These are phyloP conservation scores for Furcifer pardalis DNA, from an alignment of 2,797 vertebrate genomes.

Conservation along the genomic window DNA sequence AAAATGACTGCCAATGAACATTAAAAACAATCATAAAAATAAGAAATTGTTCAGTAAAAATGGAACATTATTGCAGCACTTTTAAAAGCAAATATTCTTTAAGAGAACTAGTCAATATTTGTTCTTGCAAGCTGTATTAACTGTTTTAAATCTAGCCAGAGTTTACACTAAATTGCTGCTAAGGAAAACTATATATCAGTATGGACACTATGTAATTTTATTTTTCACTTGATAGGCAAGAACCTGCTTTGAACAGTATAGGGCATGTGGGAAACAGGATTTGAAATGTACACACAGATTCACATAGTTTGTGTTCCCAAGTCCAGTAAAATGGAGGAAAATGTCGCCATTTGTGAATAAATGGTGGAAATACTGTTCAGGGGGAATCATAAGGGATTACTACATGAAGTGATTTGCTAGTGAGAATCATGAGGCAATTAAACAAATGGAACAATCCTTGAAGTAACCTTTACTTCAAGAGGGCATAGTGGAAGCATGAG, in stretches of 20 bases:
- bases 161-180: not conserved
- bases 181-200: not conserved
- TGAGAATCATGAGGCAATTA: not conserved
- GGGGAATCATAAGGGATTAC: not conserved
- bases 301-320: not conserved
- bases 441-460: not conserved
- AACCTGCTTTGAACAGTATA: not conserved
- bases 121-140: slow-evolving; percentile 42
- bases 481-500: not conserved
- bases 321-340: not conserved
- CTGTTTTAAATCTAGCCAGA: not conserved
- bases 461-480: not conserved
- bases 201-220: not conserved
- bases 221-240: not conserved
- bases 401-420: not conserved
- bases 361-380: not conserved
- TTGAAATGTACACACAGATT: not conserved
- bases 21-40: slow-evolving; percentile 19
- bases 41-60: slow-evolving; percentile 29
- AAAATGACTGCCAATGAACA: slow-evolving; percentile 39
- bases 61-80: slow-evolving; percentile 44
- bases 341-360: not conserved
- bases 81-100: not conserved
- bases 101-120: slow-evolving; percentile 13
- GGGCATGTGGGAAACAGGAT: not conserved